Conservation (phyloP, 2,113 vertebrate species). For the Phaetusa simplex region DNA sequence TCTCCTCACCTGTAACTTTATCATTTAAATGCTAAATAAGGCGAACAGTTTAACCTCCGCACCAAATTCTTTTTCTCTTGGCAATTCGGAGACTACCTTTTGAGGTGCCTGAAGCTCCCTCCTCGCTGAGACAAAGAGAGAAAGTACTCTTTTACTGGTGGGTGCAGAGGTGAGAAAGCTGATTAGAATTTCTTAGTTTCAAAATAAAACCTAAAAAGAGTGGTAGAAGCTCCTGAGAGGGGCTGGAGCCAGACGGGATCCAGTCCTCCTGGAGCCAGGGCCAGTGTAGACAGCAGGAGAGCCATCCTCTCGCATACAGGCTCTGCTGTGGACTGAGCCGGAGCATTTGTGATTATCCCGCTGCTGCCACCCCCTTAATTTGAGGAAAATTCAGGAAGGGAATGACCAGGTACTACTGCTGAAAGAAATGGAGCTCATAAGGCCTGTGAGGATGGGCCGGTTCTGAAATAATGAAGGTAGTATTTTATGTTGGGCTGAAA, state of each 20-base stretch:
- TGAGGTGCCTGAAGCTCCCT: neutral
- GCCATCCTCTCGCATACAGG: no score
- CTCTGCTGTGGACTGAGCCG: neutral
- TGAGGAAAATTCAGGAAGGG: neutral
- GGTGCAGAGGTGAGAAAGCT: neutral
- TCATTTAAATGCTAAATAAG: neutral
- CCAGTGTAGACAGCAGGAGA: neutral
- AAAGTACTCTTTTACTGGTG: neutral
- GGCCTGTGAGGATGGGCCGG: neutral
- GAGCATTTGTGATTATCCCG: neutral
- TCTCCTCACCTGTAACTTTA: neutral
- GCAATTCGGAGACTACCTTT: neutral
- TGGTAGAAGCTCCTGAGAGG: neutral
- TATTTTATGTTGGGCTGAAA: neutral
- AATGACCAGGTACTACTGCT: neutral
- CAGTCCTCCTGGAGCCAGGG: neutral
- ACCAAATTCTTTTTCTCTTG: neutral
- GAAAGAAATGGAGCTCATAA: neutral
- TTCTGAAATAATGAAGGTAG: neutral
- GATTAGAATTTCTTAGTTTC: neutral
- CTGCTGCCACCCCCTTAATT: neutral
- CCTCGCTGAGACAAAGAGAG: neutral
- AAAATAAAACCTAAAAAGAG: neutral
- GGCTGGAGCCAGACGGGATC: neutral
- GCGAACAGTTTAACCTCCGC: neutral